Evolutionary conservation across 2,113 vertebrate genomes (phyloP), one percentile per base, ranked within the genome.

Genomic region (Triplophysa tibetana): DNA sequence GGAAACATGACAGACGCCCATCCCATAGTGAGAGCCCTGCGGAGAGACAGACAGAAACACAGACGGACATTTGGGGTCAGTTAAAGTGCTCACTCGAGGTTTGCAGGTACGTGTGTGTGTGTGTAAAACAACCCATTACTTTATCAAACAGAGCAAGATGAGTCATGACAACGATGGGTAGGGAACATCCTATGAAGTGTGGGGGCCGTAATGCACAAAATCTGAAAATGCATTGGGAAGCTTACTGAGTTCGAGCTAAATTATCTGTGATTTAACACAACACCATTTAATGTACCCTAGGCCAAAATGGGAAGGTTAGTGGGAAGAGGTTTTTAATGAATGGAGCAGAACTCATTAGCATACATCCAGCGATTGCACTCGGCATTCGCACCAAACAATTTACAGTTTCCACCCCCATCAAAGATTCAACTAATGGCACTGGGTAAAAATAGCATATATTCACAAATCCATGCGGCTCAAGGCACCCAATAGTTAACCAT

Each of bases 1-100:
- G 93, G 88, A 94, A 89, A 81, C 92, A 92, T 79, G 91, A 92
- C 89, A 93, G 80, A 85, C 90, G 89, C 87, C 90, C 83, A 84
- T 89, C 92, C 88, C 87, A 83, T 84, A 90, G 86, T 82, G 84
- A 82, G 73, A 85, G 88, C 89, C 92, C 92, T 93, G 89, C 78
- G 83, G 87, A 89, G 23, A 85, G 80, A 79, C 45, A 80, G 38
- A 79, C 45, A 56, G 13, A 23, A 58, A 74, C 68, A 75, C 41
- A 82, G 45, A 56, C 65, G 50, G 16, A 43, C 43, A 83, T 56
- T 48, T 50, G 60, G 67, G 67, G 77, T 85, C 19, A 58, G 45
- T 24, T 29, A 12, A 70, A 63, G 67, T 41, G 29, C 43, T 48
- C 33, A 26, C 52, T 33, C 56, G 12, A 21, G 58, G 14, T 65